phyloP scores from a whole-genome alignment of 2,797 vertebrate genomes.

The Paramormyrops hopkinsi region DNA sequence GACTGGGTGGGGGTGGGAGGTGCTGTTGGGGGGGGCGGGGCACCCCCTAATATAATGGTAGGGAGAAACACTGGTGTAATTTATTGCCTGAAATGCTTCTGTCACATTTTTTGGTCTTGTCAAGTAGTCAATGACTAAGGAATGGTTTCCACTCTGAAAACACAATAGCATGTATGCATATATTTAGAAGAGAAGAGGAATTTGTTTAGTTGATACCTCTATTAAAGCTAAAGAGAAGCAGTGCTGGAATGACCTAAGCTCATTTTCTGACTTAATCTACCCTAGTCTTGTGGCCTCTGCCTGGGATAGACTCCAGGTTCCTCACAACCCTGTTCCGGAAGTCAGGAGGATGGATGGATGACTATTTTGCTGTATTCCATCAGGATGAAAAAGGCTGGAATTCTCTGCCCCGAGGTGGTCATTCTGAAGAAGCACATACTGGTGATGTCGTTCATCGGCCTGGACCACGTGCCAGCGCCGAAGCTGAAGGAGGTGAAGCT shows the following conservation, averaged over 20 bases:
- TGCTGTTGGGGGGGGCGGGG: too few species aligned
- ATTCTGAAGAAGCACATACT: conserved; percentile 89
- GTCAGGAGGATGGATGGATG: not conserved
- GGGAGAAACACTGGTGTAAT: not conserved
- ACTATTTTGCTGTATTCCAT: not conserved
- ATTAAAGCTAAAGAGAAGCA: not conserved
- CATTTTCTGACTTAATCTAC: not conserved
- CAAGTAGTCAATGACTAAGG: not conserved
- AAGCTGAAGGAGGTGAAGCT: conserved; percentile 85
- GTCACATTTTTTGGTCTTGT: not conserved
- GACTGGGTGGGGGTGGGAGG: not conserved
- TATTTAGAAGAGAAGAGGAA: not conserved
- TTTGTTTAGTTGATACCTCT: not conserved
- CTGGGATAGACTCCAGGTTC: not conserved
- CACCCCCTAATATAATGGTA: too few species aligned
- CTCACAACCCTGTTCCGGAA: not conserved
- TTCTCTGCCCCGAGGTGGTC: conserved; percentile 85
- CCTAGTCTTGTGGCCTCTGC: not conserved
- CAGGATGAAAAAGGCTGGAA: conserved; percentile 86
- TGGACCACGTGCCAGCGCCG: conserved; percentile 84
- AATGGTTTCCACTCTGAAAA: not conserved
- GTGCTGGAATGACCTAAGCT: not conserved
- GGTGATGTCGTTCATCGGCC: conserved; percentile 95
- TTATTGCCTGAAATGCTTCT: not conserved
- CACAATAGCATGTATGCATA: not conserved